phyloP scores from a whole-genome alignment of 2,888 invertebrate genomes.

The Vandiemenella viatica region DNA sequence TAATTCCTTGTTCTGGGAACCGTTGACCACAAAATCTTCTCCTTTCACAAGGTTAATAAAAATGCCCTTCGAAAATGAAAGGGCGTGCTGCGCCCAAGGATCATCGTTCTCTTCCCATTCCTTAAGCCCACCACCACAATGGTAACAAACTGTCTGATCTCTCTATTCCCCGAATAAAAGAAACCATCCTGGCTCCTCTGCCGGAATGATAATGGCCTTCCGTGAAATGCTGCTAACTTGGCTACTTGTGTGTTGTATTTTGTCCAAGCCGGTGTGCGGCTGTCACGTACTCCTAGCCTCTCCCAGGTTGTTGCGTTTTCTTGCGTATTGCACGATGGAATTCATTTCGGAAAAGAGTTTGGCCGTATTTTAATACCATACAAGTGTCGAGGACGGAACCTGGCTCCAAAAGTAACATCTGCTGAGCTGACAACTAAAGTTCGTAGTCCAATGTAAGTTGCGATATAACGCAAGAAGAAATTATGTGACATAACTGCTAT shows the following conservation, averaged over 20 bases:
- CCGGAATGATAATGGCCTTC: slow-evolving; percentile 68
- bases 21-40: slow-evolving; percentile 53
- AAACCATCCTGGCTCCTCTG: slow-evolving; percentile 84
- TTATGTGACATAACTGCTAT: too few species aligned
- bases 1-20: slow-evolving; percentile 32
- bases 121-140: slow-evolving; percentile 84
- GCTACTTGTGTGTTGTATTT: slow-evolving; percentile 53
- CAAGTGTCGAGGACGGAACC: too few species aligned
- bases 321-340: slow-evolving; percentile 4
- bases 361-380: slow-evolving; percentile 28
- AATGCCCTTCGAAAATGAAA: slow-evolving; percentile 80
- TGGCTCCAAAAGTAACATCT: too few species aligned
- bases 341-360: slow-evolving; percentile 24
- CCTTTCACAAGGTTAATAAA: slow-evolving; percentile 71
- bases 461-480: too few species aligned
- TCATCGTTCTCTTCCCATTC: slow-evolving; percentile 86
- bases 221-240: slow-evolving; percentile 51
- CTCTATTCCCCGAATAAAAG: slow-evolving; percentile 66
- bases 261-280: slow-evolving; percentile 43
- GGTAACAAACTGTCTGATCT: slow-evolving; percentile 84
- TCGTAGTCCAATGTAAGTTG: too few species aligned
- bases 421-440: too few species aligned
- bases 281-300: slow-evolving; percentile 26
- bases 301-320: slow-evolving; percentile 19
- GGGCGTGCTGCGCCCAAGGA: slow-evolving; percentile 89